Conservation (phyloP, 2,888 invertebrate genomes). For the Didymodactylos carnosus region DNA sequence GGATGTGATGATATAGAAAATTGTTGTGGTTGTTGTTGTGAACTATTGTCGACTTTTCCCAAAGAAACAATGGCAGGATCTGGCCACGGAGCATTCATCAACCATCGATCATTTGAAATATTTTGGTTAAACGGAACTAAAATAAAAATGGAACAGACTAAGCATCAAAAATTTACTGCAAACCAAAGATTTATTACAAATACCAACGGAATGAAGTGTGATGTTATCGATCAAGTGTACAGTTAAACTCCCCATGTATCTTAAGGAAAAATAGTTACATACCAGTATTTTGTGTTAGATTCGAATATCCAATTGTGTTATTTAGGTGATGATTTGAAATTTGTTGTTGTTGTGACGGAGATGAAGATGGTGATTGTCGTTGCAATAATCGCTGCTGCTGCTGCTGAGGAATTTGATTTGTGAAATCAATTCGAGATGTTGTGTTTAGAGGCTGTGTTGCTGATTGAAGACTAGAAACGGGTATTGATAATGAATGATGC, state of each 20-base stretch:
- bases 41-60: neutral
- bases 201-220: too few species aligned
- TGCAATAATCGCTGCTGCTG: neutral
- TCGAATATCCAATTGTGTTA: too few species aligned
- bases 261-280: too few species aligned
- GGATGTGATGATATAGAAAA: neutral
- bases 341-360: neutral
- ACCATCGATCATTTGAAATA: neutral
- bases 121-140: too few species aligned
- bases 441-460: neutral
- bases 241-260: neutral
- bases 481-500: neutral
- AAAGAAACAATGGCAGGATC: neutral
- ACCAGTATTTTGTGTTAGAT: too few species aligned
- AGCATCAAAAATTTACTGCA: too few species aligned
- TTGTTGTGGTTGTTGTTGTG: neutral
- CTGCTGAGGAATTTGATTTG: neutral
- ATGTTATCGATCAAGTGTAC: neutral
- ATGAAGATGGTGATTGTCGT: neutral
- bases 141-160: neutral
- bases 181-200: too few species aligned
- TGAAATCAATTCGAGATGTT: neutral
- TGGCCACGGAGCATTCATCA: neutral
- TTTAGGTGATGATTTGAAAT: too few species aligned
- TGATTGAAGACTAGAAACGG: too few species aligned